phyloP scores from a whole-genome alignment of 2,888 invertebrate species.

The Drosophila ezoana region DNA sequence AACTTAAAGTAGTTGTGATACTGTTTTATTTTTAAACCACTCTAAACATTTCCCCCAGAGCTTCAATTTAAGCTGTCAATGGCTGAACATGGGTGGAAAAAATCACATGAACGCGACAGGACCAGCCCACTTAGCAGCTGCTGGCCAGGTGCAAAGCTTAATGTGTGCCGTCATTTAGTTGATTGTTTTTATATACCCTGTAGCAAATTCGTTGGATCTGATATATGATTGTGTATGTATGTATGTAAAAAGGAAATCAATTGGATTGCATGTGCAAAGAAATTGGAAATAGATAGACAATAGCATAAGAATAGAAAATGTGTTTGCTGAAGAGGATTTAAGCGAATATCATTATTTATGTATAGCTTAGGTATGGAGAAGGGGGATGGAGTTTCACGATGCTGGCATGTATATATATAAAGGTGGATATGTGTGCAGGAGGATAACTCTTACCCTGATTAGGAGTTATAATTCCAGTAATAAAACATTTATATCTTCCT shows the following conservation, averaged over 20 bases:
- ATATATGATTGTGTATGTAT: background rate
- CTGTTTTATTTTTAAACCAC: conserved; percentile 4
- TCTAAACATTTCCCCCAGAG: background rate
- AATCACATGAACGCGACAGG: background rate
- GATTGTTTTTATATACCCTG: conserved; percentile 56
- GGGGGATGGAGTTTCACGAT: no score
- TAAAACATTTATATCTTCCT: no score
- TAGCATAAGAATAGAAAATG: background rate
- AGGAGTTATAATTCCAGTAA: no score
- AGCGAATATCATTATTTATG: conserved; percentile 4
- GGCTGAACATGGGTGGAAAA: background rate
- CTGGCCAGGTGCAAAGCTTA: conserved; percentile 45
- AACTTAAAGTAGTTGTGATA: background rate
- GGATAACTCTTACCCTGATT: no score
- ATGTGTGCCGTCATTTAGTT: conserved; percentile 59
- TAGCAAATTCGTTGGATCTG: background rate
- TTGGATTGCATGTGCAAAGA: background rate
- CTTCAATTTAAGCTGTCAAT: conserved; percentile 20
- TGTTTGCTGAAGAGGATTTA: background rate
- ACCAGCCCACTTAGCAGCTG: background rate
- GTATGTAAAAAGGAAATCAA: background rate
- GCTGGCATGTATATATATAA: no score
- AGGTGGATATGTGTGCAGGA: no score
- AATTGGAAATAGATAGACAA: background rate
- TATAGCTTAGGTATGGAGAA: background rate